phyloP scores from a whole-genome alignment of 2,797 vertebrate species.

The Percopsis omiscomaycus region DNA sequence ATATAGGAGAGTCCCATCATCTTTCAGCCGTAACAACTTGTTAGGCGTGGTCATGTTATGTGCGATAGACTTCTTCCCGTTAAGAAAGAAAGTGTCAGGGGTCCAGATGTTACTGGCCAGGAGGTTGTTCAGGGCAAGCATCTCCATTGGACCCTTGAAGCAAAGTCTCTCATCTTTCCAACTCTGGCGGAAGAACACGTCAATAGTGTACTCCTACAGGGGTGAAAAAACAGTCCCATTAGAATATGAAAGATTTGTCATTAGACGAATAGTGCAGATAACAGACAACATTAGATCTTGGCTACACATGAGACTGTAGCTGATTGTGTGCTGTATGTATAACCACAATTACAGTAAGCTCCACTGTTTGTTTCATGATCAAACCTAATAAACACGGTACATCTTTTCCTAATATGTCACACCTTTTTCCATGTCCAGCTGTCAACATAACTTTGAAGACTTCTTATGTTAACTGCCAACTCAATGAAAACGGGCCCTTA shows the following conservation, averaged over 20 bases:
- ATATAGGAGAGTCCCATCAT: constrained; percentile 89
- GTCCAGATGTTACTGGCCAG: constrained; percentile 91
- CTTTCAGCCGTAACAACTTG: constrained; percentile 85
- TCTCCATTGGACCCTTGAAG: constrained; percentile 88
- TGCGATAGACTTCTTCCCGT: constrained; percentile 89
- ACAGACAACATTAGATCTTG: background rate
- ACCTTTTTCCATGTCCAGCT: too few species aligned
- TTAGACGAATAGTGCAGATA: background rate
- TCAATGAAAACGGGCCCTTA: constrained; percentile 57
- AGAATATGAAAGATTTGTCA: background rate
- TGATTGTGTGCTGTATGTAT: background rate
- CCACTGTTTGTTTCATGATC: too few species aligned
- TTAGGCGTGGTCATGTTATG: constrained; percentile 92
- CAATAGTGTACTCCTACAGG: constrained; percentile 87
- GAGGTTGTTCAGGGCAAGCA: constrained; percentile 86
- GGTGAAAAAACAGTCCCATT: constrained; percentile 16
- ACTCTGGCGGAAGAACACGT: constrained; percentile 90
- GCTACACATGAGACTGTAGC: background rate
- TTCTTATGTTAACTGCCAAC: background rate
- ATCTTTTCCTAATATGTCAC: too few species aligned
- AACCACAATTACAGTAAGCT: background rate
- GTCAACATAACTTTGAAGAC: background rate
- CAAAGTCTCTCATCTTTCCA: constrained; percentile 88
- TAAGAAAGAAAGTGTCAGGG: constrained; percentile 89
- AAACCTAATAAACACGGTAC: too few species aligned